These are phyloP conservation scores for Malurus leucopterus DNA, from an alignment of 2,797 vertebrate genomes.

Conservation along the genomic window DNA sequence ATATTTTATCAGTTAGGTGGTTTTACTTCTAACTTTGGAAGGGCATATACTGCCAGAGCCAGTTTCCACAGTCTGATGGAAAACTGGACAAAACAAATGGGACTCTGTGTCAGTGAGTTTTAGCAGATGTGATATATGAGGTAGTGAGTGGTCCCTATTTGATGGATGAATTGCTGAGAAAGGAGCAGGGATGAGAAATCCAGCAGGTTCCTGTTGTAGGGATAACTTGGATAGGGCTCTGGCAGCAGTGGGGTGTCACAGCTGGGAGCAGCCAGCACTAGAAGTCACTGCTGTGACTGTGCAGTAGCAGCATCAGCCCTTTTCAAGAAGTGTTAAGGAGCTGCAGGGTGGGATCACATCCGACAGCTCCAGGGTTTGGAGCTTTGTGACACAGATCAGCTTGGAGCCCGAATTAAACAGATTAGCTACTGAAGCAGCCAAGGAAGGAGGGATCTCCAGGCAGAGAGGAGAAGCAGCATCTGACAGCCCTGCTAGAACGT, in stretches of 20 bases:
- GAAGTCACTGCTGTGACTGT: rapidly evolving
- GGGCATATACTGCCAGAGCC: neutral
- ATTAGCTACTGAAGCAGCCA: neutral
- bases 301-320: rapidly evolving
- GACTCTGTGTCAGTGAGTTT: neutral
- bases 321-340: rapidly evolving
- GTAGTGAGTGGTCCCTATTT: rapidly evolving
- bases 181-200: neutral
- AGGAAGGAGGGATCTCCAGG: neutral
- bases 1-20: neutral
- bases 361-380: neutral
- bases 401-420: neutral
- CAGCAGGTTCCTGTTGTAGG: neutral
- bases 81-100: rapidly evolving
- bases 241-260: neutral
- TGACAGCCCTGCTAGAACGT: neutral
- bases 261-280: neutral
- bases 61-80: neutral
- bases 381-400: neutral
- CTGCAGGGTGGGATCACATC: rapidly evolving
- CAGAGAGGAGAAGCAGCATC: rapidly evolving
- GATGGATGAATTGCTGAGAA: neutral
- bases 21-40: neutral
- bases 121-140: rapidly evolving
- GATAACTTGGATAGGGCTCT: neutral